Evolutionary conservation across 2,113 vertebrate genomes (phyloP).

Genomic region (Balaeniceps rex): DNA sequence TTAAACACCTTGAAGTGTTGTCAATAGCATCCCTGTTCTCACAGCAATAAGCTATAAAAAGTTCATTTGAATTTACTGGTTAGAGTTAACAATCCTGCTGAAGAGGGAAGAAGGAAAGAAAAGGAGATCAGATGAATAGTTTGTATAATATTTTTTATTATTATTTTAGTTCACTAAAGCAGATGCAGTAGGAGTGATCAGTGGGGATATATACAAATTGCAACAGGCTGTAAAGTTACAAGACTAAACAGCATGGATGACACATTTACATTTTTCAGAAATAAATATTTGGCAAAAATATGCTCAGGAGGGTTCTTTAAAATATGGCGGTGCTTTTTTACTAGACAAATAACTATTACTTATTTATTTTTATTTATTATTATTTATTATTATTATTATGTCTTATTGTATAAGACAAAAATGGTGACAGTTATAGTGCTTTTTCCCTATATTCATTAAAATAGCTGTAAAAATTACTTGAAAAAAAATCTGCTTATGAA

Average conservation of each 20-base stretch:
- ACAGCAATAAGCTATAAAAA: background rate
- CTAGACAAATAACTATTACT: background rate
- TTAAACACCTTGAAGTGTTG: background rate
- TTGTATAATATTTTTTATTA: background rate
- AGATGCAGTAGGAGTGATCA: background rate
- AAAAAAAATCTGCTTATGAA: background rate
- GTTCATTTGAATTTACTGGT: background rate
- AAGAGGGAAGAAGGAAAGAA: background rate
- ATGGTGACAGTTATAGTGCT: background rate
- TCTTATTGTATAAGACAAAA: background rate
- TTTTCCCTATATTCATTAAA: background rate
- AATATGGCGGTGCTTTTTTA: background rate
- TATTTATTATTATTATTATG: too few relatives aligned
- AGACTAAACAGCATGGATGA: background rate
- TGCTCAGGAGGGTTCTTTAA: background rate
- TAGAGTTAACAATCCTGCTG: background rate
- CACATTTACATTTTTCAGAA: slow-evolving; percentile 21
- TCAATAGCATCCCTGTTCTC: background rate
- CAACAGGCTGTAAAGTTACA: background rate
- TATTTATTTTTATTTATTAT: too few relatives aligned
- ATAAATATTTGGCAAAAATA: slow-evolving; percentile 20
- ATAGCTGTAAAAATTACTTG: background rate
- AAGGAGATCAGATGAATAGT: background rate
- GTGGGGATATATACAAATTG: background rate
- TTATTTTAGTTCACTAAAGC: slow-evolving; percentile 11